Evolutionary conservation across 2,113 vertebrate species (phyloP), one percentile per base, ranked within the genome.

Genomic region (Anguilla rostrata): DNA sequence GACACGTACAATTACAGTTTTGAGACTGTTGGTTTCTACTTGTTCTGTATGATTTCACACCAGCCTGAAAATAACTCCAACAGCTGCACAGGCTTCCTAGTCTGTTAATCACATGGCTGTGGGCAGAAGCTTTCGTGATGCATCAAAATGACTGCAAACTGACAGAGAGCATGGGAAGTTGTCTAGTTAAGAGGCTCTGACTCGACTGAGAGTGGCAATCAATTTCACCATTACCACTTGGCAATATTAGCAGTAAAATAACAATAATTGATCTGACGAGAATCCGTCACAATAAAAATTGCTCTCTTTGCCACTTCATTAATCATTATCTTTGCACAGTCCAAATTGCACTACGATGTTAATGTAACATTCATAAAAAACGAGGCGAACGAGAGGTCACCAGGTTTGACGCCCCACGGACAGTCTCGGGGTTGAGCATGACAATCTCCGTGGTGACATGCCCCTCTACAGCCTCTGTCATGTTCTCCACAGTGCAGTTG

Each of bases 391-490:
- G n/a, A 29, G 0, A 5, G 39, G 93, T 83, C 88, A 99, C 98
- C 97, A 99, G 95, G 90, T 99, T 98, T 90, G 98, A 99, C 83
- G 98, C 97, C 83, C 98, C 98, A 6, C 97, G 96, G 56, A 97
- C 97, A 0, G 97, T 99, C 94, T 98, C 97, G 0, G 98, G 98
- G 87, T 99, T 99, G 88, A 99, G 93, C 98, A 99, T 99, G 88
- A 99, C 97, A 0, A 99, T 99, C 95, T 99, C 98, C 0, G 98
- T 99, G 93, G 98, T 99, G 81, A 99, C 97, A 15, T 99, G 98
- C 0, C 98, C 98, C 87, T 99, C 98, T 84, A 99, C 98, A 0
- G 98, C 98, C 93, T 98, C 97, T 0, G 97, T 97, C 98, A 99
- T 99, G 93, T 99, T 97, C 0, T 98, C 98, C 91, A 98, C 96